A percentile compares a stretch with the other conserved stretches of the same genome.
Evolutionary conservation across 2,797 vertebrate genomes (phyloP).

Genomic region (Jordanella pulchra): DNA sequence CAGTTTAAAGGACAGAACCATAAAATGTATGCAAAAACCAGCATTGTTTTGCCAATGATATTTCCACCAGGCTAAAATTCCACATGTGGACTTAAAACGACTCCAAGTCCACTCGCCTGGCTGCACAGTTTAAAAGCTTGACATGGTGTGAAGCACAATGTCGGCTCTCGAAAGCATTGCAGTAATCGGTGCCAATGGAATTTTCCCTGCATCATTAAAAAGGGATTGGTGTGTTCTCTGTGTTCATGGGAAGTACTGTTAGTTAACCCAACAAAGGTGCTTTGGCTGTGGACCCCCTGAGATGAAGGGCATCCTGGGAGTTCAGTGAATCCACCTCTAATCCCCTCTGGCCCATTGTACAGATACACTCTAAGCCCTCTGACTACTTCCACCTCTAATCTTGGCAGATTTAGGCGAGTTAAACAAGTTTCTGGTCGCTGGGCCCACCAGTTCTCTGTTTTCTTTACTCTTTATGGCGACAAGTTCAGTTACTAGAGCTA

Average conservation of each 20-base stretch:
- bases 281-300: slow-evolving; percentile 66
- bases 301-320: slow-evolving; percentile 71
- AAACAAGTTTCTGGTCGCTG: slow-evolving; percentile 66
- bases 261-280: slow-evolving; percentile 76
- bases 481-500: slow-evolving; percentile 23
- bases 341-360: slow-evolving; percentile 70
- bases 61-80: slow-evolving; percentile 26
- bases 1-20: slow-evolving; percentile 31
- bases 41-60: slow-evolving; percentile 39
- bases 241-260: slow-evolving; percentile 73
- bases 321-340: slow-evolving; percentile 67
- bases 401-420: slow-evolving; percentile 63
- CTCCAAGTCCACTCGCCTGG: slow-evolving; percentile 54
- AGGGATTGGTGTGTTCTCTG: slow-evolving; percentile 69
- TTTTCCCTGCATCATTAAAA: slow-evolving; percentile 80
- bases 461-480: slow-evolving; percentile 19
- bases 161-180: slow-evolving; percentile 55
- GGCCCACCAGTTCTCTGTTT: slow-evolving; percentile 15
- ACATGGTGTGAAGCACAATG: slow-evolving; percentile 68
- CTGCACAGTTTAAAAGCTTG: slow-evolving; percentile 69
- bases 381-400: slow-evolving; percentile 74
- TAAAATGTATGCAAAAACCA: slow-evolving; percentile 48
- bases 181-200: slow-evolving; percentile 70
- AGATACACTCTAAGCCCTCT: slow-evolving; percentile 62
- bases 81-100: slow-evolving; percentile 57